These are phyloP conservation scores for Lasioglossum pauxillum DNA, from an alignment of 2,888 invertebrate species.

Conservation along the genomic window DNA sequence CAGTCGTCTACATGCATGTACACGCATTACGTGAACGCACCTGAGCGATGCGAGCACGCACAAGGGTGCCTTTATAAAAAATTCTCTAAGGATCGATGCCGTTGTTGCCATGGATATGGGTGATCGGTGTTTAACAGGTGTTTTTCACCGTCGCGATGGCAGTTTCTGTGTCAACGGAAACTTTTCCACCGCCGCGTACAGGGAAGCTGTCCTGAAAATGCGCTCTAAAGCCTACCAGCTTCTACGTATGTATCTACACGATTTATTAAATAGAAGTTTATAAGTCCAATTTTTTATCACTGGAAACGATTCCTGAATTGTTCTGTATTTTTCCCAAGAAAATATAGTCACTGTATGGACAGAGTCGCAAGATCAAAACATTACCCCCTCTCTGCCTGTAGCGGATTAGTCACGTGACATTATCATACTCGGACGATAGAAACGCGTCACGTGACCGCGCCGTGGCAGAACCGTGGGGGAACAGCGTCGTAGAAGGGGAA, in stretches of 20 bases:
- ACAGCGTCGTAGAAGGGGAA: no score
- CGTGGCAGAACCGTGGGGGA: no score
- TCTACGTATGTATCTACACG: background rate
- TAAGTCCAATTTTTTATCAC: no score
- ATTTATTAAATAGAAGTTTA: no score
- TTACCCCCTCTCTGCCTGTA: no score
- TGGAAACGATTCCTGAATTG: no score
- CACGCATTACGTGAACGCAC: constrained; percentile 71
- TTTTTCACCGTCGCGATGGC: constrained; percentile 53
- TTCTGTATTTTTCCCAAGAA: no score
- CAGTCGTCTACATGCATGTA: constrained; percentile 62
- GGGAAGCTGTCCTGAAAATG: constrained; percentile 8
- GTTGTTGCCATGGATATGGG: constrained; percentile 71
- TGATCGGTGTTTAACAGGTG: constrained; percentile 65
- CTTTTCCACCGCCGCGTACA: constrained; percentile 23
- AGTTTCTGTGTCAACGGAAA: constrained; percentile 50
- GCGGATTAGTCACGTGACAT: no score
- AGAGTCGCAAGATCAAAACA: no score
- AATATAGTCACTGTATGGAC: no score
- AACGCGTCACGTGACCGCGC: no score
- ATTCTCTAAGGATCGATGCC: constrained; percentile 68
- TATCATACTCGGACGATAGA: no score
- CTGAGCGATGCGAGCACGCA: constrained; percentile 69
- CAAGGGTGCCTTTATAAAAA: constrained; percentile 71
- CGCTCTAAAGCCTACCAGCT: background rate